These are phyloP conservation scores for Puffinus mauretanicus DNA, from an alignment of 2,113 vertebrate genomes.

Conservation along the genomic window DNA sequence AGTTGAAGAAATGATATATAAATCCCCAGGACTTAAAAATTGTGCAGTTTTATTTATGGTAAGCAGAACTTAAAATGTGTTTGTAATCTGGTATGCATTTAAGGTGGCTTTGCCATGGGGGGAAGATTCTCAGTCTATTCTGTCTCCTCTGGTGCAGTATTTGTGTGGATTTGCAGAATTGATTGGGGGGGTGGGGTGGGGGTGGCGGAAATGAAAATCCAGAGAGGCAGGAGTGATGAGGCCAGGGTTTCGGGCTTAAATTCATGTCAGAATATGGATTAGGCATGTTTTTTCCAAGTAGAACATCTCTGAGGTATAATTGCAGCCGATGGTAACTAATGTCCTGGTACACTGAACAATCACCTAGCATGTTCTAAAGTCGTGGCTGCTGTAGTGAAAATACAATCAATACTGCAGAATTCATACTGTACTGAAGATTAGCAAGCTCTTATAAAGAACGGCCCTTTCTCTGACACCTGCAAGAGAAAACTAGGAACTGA, in stretches of 20 bases:
- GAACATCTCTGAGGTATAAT: neutral
- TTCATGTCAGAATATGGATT: neutral
- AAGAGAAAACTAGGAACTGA: neutral
- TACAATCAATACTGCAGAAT: neutral
- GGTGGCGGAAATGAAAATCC: neutral
- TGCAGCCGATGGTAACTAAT: neutral
- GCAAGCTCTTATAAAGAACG: rapidly evolving
- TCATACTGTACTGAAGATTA: neutral
- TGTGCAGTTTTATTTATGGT: neutral
- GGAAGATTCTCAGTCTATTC: neutral
- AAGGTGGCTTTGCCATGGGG: neutral
- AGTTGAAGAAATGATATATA: neutral
- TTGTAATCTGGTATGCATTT: neutral
- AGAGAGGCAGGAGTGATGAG: neutral
- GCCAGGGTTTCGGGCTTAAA: neutral
- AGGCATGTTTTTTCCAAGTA: neutral
- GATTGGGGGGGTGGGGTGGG: too few species aligned
- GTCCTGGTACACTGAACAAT: neutral
- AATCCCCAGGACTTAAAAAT: neutral
- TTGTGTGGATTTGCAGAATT: neutral
- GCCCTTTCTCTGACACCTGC: neutral
- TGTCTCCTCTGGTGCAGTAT: neutral
- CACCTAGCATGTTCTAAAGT: neutral
- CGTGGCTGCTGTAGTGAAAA: neutral
- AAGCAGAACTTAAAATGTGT: neutral